These are phyloP conservation scores for Leptinotarsa lineolata DNA, from an alignment of 1,140 invertebrate species.

Conservation along the genomic window DNA sequence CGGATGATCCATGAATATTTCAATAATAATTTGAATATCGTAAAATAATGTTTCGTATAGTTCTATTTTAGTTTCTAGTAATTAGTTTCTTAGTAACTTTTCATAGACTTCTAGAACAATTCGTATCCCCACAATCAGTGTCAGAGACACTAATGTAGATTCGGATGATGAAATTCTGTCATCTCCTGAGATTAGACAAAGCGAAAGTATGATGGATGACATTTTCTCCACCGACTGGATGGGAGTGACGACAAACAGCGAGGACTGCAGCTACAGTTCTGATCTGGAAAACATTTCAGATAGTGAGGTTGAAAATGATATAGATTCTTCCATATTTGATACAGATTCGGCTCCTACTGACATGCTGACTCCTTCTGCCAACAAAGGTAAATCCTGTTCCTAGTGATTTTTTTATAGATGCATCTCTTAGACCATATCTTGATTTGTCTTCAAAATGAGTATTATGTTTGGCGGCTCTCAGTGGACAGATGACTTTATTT, in stretches of 20 bases:
- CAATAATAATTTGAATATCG: too few species aligned
- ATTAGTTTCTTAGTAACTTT: too few species aligned
- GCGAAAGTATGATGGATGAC: constrained; percentile 56
- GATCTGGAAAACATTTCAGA: constrained; percentile 68
- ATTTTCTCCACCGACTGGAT: constrained; percentile 77
- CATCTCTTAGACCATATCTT: too few species aligned
- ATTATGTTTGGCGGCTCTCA: too few species aligned
- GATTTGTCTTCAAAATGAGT: too few species aligned
- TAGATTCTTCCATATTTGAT: constrained; percentile 70
- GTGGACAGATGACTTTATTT: too few species aligned
- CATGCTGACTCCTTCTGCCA: constrained; percentile 73
- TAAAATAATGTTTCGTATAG: too few species aligned
- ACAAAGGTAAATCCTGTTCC: constrained; percentile 65
- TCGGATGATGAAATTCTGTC: constrained; percentile 45
- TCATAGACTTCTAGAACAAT: not conserved
- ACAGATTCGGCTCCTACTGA: constrained; percentile 74
- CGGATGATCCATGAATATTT: too few species aligned
- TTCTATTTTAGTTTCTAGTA: too few species aligned
- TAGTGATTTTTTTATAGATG: too few species aligned
- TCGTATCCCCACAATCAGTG: constrained; percentile 15
- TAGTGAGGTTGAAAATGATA: constrained; percentile 58
- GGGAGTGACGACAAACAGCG: constrained; percentile 83
- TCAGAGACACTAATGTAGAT: constrained; percentile 40
- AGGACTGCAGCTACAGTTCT: constrained; percentile 82
- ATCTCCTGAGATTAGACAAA: constrained; percentile 53